These are phyloP conservation scores for Bradypodion ventrale DNA, from an alignment of 2,797 vertebrate species.

Conservation along the genomic window DNA sequence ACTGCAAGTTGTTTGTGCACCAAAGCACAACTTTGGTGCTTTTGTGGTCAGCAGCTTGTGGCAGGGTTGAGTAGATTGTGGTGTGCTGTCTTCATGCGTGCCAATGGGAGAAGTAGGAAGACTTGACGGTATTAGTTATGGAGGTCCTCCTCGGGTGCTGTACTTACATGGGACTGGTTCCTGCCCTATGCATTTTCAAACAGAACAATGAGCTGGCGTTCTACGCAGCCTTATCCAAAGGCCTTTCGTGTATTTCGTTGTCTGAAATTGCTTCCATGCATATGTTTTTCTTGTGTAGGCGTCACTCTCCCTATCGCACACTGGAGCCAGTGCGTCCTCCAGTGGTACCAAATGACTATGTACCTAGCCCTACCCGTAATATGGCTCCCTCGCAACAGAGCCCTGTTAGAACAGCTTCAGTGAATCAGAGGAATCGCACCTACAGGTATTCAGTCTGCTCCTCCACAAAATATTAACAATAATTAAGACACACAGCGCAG, in stretches of 20 bases:
- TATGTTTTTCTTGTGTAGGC: constrained; percentile 83
- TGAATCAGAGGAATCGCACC: constrained; percentile 99
- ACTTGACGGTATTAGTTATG: neutral
- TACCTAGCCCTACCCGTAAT: constrained; percentile 97
- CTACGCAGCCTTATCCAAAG: constrained; percentile 34
- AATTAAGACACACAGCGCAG: constrained; percentile 44
- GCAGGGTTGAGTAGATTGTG: neutral
- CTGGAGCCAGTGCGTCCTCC: constrained; percentile 98
- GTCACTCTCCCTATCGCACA: constrained; percentile 98
- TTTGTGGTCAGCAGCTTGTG: neutral
- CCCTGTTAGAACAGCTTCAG: constrained; percentile 95
- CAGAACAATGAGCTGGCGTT: constrained; percentile 4
- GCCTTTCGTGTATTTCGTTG: constrained; percentile 21
- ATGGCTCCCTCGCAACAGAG: constrained; percentile 91
- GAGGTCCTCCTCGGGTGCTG: neutral
- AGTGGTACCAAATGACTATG: constrained; percentile 99
- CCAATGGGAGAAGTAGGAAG: neutral
- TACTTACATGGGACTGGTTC: neutral
- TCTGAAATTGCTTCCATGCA: constrained; percentile 46
- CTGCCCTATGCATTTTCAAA: neutral
- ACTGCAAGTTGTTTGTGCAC: neutral
- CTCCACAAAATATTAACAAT: constrained; percentile 47
- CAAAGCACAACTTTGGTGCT: neutral
- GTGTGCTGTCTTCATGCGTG: neutral
- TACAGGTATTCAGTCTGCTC: constrained; percentile 90